Base-by-base conservation (phyloP, 2,113 vertebrate species). In the Ellobius talpinus region DNA sequence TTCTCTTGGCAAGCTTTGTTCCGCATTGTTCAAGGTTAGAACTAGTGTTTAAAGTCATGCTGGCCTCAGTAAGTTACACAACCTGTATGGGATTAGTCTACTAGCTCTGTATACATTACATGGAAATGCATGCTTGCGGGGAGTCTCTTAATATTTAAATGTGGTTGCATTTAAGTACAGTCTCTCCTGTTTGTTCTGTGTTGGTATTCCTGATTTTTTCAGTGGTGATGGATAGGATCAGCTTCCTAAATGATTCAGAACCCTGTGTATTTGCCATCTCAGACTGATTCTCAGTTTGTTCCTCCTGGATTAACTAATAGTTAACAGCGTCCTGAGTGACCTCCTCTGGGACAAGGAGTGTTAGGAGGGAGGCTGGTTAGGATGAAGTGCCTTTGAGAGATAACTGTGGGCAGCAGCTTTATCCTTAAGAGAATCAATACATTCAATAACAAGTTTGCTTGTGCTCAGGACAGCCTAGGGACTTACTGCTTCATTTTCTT, bases 21-120 rank as follows among this genome's bases (percentile, higher is more conserved):
- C 88, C 55, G 23, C 92, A 77, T 96, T 93, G 42, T 95, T 94
- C 92, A 97, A 93, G 95, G 96, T 96, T 97, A 97, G 91, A 97
- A 74, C 81, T 90, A 63, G 81, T 90, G 63, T 91, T 96, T 91
- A 94, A 93, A 97, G 97, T 96, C 97, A 84, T 52, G 19, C 86
- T 96, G 82, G 92, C 66, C 33, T 95, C 88, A 87, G 85, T 94
- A 94, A 95, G 87, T 95, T 92, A 93, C 50, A 89, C 55, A 93
- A 21, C 76, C 90, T 90, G 31, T 55, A 61, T 91, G 74, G 77
- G 73, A 63, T 66, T 89, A 89, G 84, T 97, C 77, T 91, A 4
- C 81, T 50, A 89, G 55, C 55, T 94, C 82, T 91, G 78, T 87
- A 31, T 91, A 93, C 91, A 87, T 19, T 93, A 65, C 73, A 91